Evolutionary conservation across 2,888 invertebrate species (phyloP), one percentile per base, ranked within the genome.

Genomic region (Strigamia crassipes): DNA sequence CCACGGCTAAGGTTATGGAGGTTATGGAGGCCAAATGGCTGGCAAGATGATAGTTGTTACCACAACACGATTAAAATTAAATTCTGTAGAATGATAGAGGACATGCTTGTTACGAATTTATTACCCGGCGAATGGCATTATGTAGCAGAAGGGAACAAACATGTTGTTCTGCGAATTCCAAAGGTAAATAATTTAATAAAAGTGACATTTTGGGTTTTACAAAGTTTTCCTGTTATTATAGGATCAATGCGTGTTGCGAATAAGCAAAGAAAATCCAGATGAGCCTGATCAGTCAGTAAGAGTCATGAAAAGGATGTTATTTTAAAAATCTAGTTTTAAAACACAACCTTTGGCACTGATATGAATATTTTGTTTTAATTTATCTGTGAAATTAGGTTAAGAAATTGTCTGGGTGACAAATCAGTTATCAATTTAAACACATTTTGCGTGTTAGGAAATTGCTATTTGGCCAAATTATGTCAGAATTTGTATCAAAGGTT

Each of bases 181-280:
- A 61, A 61, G 61, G 61, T 61, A 61, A n/a, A n/a, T 8, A n/a
- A 61, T 23, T 42, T 42, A 13, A 34, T 34, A 34, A 34, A 5
- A 34, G 34, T 34, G 6, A 34, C 6, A 6, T 34, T 6, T 34
- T 34, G n/a, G n/a, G n/a, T 34, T 34, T 34, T 34, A 34, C 10
- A 51, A 13, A 6, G 10, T 34, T n/a, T 51, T 51, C 51, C 51
- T 51, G 51, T 51, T 61, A 18, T 61, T 18, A 9, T 61, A 61
- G 61, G 61, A 61, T n/a, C 61, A 61, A 18, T 61, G 61, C 18
- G 61, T 61, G n/a, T 61, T 61, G 21, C 15, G 61, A 61, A 61
- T 61, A 15, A 18, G 6, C 23, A 61, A 61, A 61, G 61, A 18
- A 21, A 18, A 61, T 2, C 61, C 18, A 18, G 21, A 61, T 61